Conservation (phyloP, 1,140 invertebrate genomes). For the Holcopasites calliopsidis region DNA sequence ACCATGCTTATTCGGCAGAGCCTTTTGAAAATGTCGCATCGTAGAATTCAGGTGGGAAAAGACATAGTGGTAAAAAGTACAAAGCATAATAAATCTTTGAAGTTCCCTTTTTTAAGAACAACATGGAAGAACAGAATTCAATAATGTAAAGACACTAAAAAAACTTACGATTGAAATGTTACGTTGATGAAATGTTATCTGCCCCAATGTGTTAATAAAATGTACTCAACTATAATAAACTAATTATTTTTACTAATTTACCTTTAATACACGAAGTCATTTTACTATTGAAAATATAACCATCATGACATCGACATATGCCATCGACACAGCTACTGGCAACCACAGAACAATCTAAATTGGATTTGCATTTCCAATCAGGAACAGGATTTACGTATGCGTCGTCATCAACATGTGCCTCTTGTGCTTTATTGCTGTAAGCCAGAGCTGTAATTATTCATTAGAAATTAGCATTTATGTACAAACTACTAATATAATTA, state of each 20-base stretch:
- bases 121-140: too few relatives aligned
- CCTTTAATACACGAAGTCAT: constrained; percentile 60
- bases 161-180: too few relatives aligned
- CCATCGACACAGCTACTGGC: constrained; percentile 37
- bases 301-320: constrained; percentile 49
- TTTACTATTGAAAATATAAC: constrained; percentile 44
- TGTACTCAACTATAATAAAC: not conserved
- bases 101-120: too few relatives aligned
- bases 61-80: too few relatives aligned
- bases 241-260: constrained; percentile 11
- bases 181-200: too few relatives aligned
- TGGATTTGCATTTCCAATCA: constrained; percentile 27
- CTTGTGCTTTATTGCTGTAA: not conserved
- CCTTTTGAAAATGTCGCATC: too few relatives aligned
- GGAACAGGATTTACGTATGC: not conserved
- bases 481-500: too few relatives aligned
- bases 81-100: too few relatives aligned
- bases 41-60: too few relatives aligned
- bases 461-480: not conserved
- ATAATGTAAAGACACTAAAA: too few relatives aligned
- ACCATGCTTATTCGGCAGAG: too few relatives aligned
- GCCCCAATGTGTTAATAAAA: not conserved
- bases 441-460: not conserved
- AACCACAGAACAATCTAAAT: constrained; percentile 33
- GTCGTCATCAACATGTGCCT: not conserved